Evolutionary conservation across 2,888 invertebrate species (phyloP), one percentile per base, ranked within the genome.

Genomic region (Acleris literana): DNA sequence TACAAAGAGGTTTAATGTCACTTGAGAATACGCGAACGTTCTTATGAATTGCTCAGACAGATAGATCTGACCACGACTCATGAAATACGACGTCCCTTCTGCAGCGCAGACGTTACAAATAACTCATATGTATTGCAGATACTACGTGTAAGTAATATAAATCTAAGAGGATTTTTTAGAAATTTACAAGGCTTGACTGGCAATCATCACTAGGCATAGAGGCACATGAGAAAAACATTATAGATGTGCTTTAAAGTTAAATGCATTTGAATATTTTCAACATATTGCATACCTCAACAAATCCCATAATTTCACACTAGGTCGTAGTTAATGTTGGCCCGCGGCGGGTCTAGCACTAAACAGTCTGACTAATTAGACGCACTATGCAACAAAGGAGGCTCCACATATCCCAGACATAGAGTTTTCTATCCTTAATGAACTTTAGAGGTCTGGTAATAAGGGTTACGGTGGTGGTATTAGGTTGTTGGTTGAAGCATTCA

Each of bases 281-380:
- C 53, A 71, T 64, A 68, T 70, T 65, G 61, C 68, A 68, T 70
- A 72, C 68, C 83, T 81, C 80, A 80, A 86, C 86, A 85, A 86
- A 88, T 87, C 85, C 84, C 74, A 83, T 76, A 82, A 87, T 88
- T 87, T 88, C 87, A 86, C 83, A 87, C 85, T 80, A 76, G 78
- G 79, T 80, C 84, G 76, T 79, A 79, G 81, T 81, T 77, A 85
- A 85, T 82, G 75, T 76, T 74, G 73, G 86, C 90, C 85, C 75
- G 83, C 79, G 86, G 90, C 89, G 77, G 80, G 83, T 82, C 82
- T 81, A 82, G 83, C 79, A 84, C 90, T 91, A 90, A 92, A 87
- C 88, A 88, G 90, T 79, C 88, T 90, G 90, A 91, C 92, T 92
- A 92, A 92, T 92, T 91, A 92, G 92, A 87, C 83, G 88, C 86